These are phyloP conservation scores for Osmerus mordax DNA, from an alignment of 2,113 vertebrate species.

Conservation along the genomic window DNA sequence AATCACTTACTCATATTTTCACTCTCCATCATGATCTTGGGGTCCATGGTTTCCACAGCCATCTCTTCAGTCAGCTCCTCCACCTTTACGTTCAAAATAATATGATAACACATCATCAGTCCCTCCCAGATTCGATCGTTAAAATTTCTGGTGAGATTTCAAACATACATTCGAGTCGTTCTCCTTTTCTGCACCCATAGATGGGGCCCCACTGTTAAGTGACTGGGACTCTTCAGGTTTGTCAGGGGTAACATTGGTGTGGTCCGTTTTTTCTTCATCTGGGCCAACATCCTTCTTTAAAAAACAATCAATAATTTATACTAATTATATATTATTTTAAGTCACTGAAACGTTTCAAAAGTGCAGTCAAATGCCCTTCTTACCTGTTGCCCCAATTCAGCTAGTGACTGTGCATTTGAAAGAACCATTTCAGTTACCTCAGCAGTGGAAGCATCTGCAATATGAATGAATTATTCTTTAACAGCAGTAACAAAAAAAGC, in stretches of 20 bases:
- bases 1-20: slow-evolving; percentile 30
- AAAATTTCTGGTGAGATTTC: too few relatives aligned
- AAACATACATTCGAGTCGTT: slow-evolving; percentile 30
- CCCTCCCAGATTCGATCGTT: too few relatives aligned
- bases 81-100: slow-evolving; percentile 23
- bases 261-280: neutral
- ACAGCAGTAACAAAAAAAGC: neutral
- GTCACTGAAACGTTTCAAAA: neutral
- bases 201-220: slow-evolving; percentile 20
- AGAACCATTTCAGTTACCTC: slow-evolving; percentile 13
- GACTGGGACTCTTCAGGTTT: slow-evolving; percentile 1
- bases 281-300: slow-evolving; percentile 11
- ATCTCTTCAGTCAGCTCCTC: slow-evolving; percentile 4
- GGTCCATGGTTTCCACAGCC: slow-evolving; percentile 15
- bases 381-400: slow-evolving; percentile 45
- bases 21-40: slow-evolving; percentile 14
- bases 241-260: slow-evolving; percentile 20
- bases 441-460: slow-evolving; percentile 32
- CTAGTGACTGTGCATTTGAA: neutral
- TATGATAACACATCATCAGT: neutral
- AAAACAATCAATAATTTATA: slow-evolving; percentile 2
- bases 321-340: neutral
- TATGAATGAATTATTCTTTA: too few relatives aligned
- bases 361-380: neutral
- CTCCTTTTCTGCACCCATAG: slow-evolving; percentile 7